These are phyloP conservation scores for Trichopria drosophilae DNA, from an alignment of 2,888 invertebrate genomes.

Conservation along the genomic window DNA sequence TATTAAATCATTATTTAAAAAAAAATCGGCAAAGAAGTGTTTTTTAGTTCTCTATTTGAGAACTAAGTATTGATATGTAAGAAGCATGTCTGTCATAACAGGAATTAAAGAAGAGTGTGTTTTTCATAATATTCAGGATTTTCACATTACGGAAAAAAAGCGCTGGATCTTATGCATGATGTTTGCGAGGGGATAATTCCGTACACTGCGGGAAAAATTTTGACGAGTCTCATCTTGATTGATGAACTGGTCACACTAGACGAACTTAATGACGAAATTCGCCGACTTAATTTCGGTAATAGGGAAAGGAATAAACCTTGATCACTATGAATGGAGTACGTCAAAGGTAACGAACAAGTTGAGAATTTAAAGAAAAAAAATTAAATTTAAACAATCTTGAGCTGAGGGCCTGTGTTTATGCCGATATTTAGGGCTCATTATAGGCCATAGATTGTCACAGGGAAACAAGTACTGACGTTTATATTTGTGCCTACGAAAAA, in stretches of 20 bases:
- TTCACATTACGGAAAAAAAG: slow-evolving; percentile 23
- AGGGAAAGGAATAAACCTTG: slow-evolving; percentile 14
- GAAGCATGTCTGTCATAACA: slow-evolving; percentile 16
- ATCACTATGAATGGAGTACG: slow-evolving; percentile 6
- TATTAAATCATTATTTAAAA: no score
- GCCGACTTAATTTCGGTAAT: slow-evolving; percentile 5
- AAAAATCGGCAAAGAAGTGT: no score
- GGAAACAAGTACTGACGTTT: slow-evolving; percentile 20
- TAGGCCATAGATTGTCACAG: slow-evolving; percentile 12
- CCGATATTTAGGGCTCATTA: slow-evolving; percentile 22
- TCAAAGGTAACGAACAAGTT: slow-evolving; percentile 2
- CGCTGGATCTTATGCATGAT: slow-evolving; percentile 23
- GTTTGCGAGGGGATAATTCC: slow-evolving; percentile 10
- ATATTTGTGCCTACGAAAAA: slow-evolving; percentile 14
- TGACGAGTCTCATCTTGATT: slow-evolving; percentile 8
- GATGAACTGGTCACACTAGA: slow-evolving; percentile 12
- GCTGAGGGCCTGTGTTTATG: slow-evolving; percentile 22
- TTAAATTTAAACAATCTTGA: slow-evolving; percentile 27
- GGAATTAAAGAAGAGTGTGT: slow-evolving; percentile 25
- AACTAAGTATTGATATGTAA: no score
- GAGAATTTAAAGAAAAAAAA: no score
- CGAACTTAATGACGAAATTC: slow-evolving; percentile 9
- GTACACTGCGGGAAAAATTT: slow-evolving; percentile 9
- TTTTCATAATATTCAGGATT: slow-evolving; percentile 15
- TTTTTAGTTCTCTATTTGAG: no score